Conservation (phyloP, 1,140 invertebrate genomes). For the Drosophila baimaii region DNA sequence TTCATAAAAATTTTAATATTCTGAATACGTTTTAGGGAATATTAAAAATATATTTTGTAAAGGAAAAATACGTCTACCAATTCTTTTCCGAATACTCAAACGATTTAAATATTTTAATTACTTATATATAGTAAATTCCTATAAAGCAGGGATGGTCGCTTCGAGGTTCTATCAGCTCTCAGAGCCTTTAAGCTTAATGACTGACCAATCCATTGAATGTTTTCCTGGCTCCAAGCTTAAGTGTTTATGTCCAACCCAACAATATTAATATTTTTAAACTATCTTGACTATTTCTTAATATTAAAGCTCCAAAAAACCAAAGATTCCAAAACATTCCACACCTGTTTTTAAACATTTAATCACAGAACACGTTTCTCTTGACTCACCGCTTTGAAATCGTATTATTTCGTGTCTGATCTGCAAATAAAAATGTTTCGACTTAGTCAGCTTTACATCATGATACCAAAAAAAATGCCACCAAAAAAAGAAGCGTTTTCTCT, state of each 20-base stretch:
- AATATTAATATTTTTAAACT: not conserved
- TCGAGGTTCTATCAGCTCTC: no score
- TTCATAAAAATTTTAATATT: not conserved
- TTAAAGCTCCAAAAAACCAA: not conserved
- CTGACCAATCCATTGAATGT: no score
- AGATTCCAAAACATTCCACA: no score
- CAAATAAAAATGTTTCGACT: not conserved
- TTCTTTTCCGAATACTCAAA: not conserved
- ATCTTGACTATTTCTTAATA: not conserved
- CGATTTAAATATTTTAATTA: not conserved
- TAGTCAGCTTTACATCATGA: conserved; percentile 11
- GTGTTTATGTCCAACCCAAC: not conserved
- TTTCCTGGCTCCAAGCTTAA: not conserved
- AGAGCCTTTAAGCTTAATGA: not conserved
- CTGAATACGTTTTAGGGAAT: no score
- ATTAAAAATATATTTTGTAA: no score
- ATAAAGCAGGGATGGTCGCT: no score
- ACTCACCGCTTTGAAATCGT: conserved; percentile 11
- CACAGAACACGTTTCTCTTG: not conserved
- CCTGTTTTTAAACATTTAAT: not conserved
- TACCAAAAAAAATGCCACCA: not conserved
- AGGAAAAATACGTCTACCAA: no score
- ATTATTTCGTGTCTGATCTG: conserved; percentile 6
- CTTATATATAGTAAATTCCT: no score
- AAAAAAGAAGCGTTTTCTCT: conserved; percentile 2